Percentiles rank a stretch among this genome's conserved stretches.
phyloP scores from a whole-genome alignment of 2,888 invertebrate species.

The Aphelenchoides bicaudatus region DNA sequence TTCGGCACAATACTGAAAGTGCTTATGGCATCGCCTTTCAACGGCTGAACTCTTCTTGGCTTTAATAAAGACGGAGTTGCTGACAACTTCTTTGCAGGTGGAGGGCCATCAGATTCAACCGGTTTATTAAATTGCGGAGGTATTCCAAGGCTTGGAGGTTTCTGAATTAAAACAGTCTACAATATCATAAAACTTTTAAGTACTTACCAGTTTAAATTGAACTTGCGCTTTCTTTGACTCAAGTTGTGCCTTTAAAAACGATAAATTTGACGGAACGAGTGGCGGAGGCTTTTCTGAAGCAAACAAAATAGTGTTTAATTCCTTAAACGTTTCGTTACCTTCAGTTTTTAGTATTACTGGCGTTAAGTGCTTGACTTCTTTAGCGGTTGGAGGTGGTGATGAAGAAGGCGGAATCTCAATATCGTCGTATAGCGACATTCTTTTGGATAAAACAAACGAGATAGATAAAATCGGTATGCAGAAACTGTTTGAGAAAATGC shows the following conservation, averaged over 20 bases:
- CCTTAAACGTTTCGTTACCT: neutral
- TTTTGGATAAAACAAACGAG: neutral
- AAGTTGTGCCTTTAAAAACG: constrained; percentile 53
- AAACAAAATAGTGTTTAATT: neutral
- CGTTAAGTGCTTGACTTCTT: neutral
- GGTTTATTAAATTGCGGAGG: neutral
- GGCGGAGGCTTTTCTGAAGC: neutral
- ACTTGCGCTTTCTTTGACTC: constrained; percentile 44
- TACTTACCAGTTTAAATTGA: constrained; percentile 26
- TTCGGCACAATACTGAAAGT: constrained; percentile 51
- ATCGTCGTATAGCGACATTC: constrained; percentile 29
- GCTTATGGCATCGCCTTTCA: constrained; percentile 30
- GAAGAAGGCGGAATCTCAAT: constrained; percentile 12
- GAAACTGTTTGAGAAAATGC: too few species aligned
- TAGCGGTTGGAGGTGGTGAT: neutral
- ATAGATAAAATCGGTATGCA: too few species aligned
- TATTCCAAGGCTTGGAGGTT: constrained; percentile 2
- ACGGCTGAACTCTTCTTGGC: constrained; percentile 31
- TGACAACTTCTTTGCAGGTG: neutral
- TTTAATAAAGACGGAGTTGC: constrained; percentile 26
- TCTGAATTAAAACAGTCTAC: constrained; percentile 31
- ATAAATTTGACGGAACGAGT: constrained; percentile 27
- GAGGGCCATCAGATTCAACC: too few species aligned
- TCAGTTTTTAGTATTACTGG: neutral
- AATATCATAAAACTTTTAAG: constrained; percentile 36